phyloP scores from a whole-genome alignment of 2,797 vertebrate genomes.

The Sebastes reedi region DNA sequence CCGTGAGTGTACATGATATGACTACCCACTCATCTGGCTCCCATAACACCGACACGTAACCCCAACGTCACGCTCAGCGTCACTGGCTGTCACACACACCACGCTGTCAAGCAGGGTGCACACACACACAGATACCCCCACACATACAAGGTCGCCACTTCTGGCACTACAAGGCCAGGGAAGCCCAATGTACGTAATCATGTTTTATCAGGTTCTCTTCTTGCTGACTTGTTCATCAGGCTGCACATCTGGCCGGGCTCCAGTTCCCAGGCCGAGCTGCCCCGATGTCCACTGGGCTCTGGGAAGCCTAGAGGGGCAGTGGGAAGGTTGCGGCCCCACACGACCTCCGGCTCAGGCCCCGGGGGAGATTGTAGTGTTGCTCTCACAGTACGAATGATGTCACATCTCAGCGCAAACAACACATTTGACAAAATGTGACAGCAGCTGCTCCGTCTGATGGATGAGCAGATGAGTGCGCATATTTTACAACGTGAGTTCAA shows the following conservation, averaged over 20 bases:
- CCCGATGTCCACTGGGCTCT: conserved; percentile 65
- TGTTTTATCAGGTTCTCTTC: conserved; percentile 28
- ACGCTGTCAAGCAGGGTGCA: not conserved
- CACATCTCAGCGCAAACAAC: conserved; percentile 65
- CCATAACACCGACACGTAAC: conserved; percentile 18
- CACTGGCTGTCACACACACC: conserved; percentile 32
- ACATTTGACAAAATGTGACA: conserved; percentile 64
- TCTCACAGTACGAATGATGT: conserved; percentile 79
- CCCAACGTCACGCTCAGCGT: conserved; percentile 52
- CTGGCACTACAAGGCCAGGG: conserved; percentile 34
- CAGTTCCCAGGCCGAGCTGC: conserved; percentile 81
- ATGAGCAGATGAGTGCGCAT: conserved; percentile 4
- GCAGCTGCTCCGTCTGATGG: conserved; percentile 44
- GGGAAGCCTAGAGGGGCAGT: conserved; percentile 75
- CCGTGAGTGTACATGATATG: not conserved
- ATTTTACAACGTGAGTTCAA: conserved; percentile 13
- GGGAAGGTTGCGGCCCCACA: conserved; percentile 79
- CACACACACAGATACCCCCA: not conserved
- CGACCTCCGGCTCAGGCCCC: conserved; percentile 64
- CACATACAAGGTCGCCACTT: conserved; percentile 6
- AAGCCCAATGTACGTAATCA: conserved; percentile 31
- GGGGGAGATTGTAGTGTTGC: conserved; percentile 65
- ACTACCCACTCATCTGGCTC: conserved; percentile 16
- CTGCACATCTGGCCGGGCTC: conserved; percentile 55
- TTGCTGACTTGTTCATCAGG: conserved; percentile 11